phyloP scores from a whole-genome alignment of 2,113 vertebrate species.

The Phycodurus eques region DNA sequence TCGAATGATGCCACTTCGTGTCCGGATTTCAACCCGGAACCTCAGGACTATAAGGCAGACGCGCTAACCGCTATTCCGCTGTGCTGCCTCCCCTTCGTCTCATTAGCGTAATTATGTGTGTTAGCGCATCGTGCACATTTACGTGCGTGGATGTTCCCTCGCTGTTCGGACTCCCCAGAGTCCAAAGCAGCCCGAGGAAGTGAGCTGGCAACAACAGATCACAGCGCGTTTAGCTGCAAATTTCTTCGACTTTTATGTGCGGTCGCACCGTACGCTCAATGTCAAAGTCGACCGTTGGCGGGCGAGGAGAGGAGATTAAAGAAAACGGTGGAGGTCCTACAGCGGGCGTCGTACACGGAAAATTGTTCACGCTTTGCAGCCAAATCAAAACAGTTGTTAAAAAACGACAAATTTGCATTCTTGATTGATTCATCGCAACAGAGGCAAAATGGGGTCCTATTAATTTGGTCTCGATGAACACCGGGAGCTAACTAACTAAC shows the following conservation, averaged over 20 bases:
- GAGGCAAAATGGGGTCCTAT: too few species aligned
- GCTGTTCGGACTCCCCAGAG: slow-evolving; percentile 28
- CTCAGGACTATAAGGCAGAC: too few species aligned
- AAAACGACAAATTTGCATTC: too few species aligned
- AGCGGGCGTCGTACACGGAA: too few species aligned
- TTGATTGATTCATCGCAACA: too few species aligned
- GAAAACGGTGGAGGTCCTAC: not conserved
- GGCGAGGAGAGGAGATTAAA: slow-evolving; percentile 13
- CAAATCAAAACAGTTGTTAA: too few species aligned
- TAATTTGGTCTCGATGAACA: too few species aligned
- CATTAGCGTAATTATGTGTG: slow-evolving; percentile 1
- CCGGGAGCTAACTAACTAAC: too few species aligned
- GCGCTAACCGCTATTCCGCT: too few species aligned
- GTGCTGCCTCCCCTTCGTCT: not conserved
- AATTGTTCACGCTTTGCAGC: too few species aligned
- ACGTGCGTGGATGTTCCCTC: slow-evolving; percentile 1
- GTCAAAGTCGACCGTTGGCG: slow-evolving; percentile 17
- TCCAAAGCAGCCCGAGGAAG: slow-evolving; percentile 35
- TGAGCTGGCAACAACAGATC: slow-evolving; percentile 32
- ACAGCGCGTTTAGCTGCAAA: slow-evolving; percentile 25
- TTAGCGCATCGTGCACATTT: not conserved
- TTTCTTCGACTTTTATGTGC: slow-evolving; percentile 31
- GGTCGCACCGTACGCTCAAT: slow-evolving; percentile 3
- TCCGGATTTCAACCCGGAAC: too few species aligned
- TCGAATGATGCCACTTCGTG: not conserved